These are phyloP conservation scores for Tortricodes alternella DNA, from an alignment of 2,888 invertebrate species.

Conservation along the genomic window DNA sequence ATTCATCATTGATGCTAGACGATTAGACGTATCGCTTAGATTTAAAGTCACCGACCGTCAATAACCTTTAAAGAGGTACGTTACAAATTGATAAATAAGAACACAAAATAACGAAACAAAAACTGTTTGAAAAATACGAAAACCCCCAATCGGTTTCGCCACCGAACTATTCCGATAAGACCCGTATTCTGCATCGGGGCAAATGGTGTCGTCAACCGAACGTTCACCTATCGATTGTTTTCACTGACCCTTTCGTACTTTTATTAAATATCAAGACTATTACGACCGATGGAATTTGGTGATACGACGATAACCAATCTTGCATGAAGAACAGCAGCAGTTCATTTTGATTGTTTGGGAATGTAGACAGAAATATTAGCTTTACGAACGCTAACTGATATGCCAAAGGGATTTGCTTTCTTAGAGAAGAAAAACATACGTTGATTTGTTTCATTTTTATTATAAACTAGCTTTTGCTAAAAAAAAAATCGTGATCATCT, in stretches of 20 bases:
- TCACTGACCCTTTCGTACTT: conserved; percentile 12
- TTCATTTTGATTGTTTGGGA: no score
- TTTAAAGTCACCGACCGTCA: no score
- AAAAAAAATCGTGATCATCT: no score
- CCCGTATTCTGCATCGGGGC: conserved; percentile 30
- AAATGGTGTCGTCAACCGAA: conserved; percentile 31
- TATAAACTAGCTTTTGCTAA: no score
- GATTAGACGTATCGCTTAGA: no score
- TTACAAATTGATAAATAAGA: conserved; percentile 6
- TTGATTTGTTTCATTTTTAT: no score
- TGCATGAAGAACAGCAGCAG: not conserved
- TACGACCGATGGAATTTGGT: conserved; percentile 1
- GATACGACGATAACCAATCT: conserved; percentile 5
- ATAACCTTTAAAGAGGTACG: not conserved
- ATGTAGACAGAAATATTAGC: no score
- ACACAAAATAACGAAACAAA: conserved; percentile 12
- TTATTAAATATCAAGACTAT: conserved; percentile 25
- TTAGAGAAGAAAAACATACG: no score
- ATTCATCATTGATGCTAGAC: no score
- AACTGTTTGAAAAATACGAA: conserved; percentile 15
- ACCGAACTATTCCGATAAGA: conserved; percentile 13
- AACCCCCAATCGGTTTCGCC: conserved; percentile 3
- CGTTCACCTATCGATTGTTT: conserved; percentile 34
- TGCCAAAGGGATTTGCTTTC: no score
- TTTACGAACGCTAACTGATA: no score